These are phyloP conservation scores for Stigmatopora argus DNA, from an alignment of 2,113 vertebrate genomes.

Conservation along the genomic window DNA sequence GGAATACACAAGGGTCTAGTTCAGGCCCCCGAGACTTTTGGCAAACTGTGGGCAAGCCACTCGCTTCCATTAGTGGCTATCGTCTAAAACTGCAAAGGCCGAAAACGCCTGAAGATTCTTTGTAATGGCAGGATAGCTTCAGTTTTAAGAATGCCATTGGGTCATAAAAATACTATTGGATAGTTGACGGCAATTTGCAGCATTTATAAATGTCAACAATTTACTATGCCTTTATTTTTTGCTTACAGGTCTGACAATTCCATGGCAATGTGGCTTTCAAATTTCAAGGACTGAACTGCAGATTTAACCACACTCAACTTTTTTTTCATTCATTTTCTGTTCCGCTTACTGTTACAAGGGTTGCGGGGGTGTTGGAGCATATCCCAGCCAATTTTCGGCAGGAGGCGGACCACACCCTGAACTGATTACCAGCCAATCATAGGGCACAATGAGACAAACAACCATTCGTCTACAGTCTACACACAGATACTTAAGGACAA, in stretches of 20 bases:
- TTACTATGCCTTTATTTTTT: neutral
- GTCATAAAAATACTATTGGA: neutral
- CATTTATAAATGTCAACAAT: neutral
- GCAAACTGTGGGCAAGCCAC: slow-evolving; percentile 25
- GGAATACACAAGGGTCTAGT: slow-evolving; percentile 52
- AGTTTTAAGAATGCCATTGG: neutral
- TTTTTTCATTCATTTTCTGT: too few relatives aligned
- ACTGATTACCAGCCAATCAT: too few relatives aligned
- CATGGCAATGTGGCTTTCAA: neutral
- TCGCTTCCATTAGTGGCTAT: neutral
- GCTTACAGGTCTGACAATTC: neutral
- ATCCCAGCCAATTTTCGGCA: too few relatives aligned
- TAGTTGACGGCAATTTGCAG: neutral
- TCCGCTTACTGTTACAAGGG: too few relatives aligned
- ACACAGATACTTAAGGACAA: too few relatives aligned
- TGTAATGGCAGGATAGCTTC: too few relatives aligned
- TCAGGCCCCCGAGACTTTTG: slow-evolving; percentile 41
- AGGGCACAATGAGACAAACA: too few relatives aligned
- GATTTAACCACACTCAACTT: neutral
- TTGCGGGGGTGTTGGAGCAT: too few relatives aligned
- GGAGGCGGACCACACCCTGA: too few relatives aligned
- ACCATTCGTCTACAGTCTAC: too few relatives aligned
- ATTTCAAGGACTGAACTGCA: neutral
- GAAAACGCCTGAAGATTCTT: neutral
- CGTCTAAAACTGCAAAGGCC: neutral